These are phyloP conservation scores for Glaucomys volans DNA, from an alignment of 2,113 vertebrate genomes.

Conservation along the genomic window DNA sequence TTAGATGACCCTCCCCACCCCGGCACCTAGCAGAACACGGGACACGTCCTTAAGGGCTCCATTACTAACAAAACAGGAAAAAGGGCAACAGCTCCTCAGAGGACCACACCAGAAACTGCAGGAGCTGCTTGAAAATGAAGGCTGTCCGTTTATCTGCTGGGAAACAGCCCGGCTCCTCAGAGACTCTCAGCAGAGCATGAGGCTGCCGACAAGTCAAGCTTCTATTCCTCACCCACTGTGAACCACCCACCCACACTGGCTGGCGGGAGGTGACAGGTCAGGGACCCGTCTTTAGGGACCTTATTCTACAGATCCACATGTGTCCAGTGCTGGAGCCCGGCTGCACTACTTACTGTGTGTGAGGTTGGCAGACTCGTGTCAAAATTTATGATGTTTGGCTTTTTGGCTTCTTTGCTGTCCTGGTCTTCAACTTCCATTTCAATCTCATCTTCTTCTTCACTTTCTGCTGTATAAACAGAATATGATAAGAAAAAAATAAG, in stretches of 20 bases:
- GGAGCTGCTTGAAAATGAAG: background rate
- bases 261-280: background rate
- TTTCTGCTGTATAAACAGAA: slow-evolving; percentile 86
- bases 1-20: background rate
- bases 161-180: background rate
- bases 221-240: background rate
- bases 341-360: slow-evolving; percentile 90
- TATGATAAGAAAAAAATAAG: background rate
- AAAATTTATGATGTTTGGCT: slow-evolving; percentile 95
- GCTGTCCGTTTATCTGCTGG: background rate
- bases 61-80: background rate
- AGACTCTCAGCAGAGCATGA: background rate
- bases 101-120: background rate
- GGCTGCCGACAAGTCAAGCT: background rate
- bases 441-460: slow-evolving; percentile 93
- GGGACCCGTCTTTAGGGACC: background rate
- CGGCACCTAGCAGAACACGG: background rate
- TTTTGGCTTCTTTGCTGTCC: slow-evolving; percentile 92
- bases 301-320: background rate
- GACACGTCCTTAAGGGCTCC: background rate
- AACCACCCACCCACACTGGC: background rate
- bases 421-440: slow-evolving; percentile 97
- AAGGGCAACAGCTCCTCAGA: background rate
- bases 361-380: slow-evolving; percentile 98
- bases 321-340: too few relatives aligned